Evolutionary conservation across 2,797 vertebrate genomes (phyloP).

Genomic region (Podarcis siculus): DNA sequence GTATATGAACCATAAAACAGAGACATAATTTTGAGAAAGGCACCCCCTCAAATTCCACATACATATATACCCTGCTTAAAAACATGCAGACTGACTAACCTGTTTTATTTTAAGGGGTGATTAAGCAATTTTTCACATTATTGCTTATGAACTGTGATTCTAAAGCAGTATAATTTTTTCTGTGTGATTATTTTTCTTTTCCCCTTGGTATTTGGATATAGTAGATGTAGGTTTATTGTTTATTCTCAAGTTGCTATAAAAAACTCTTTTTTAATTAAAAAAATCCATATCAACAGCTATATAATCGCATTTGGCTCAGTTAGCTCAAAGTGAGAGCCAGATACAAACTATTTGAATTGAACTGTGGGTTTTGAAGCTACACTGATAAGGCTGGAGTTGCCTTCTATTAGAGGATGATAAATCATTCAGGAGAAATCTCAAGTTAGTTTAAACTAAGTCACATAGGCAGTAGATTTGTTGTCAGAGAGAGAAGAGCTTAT

Average conservation of each 20-base stretch:
- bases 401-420: slow-evolving; percentile 56
- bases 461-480: slow-evolving; percentile 34
- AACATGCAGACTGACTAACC: too few species aligned
- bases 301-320: slow-evolving; percentile 41
- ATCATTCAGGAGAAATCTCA: slow-evolving; percentile 43
- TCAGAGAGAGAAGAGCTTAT: slow-evolving; percentile 25
- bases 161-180: slow-evolving; percentile 4
- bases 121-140: not conserved
- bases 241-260: slow-evolving; percentile 26
- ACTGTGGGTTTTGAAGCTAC: slow-evolving; percentile 11
- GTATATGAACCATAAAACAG: too few species aligned
- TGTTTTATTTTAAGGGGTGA: too few species aligned
- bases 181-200: not conserved
- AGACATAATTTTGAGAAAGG: too few species aligned
- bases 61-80: too few species aligned
- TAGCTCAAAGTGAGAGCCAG: slow-evolving; percentile 37
- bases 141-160: not conserved
- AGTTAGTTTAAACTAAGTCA: slow-evolving; percentile 42
- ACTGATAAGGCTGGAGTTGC: slow-evolving; percentile 40
- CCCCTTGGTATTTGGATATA: not conserved
- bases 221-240: slow-evolving; percentile 23
- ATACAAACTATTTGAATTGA: slow-evolving; percentile 51
- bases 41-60: not conserved
- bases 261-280: slow-evolving; percentile 13
- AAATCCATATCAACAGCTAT: slow-evolving; percentile 37